Evolutionary conservation across 2,113 vertebrate species (phyloP).

Genomic region (Falcunculus frontatus): DNA sequence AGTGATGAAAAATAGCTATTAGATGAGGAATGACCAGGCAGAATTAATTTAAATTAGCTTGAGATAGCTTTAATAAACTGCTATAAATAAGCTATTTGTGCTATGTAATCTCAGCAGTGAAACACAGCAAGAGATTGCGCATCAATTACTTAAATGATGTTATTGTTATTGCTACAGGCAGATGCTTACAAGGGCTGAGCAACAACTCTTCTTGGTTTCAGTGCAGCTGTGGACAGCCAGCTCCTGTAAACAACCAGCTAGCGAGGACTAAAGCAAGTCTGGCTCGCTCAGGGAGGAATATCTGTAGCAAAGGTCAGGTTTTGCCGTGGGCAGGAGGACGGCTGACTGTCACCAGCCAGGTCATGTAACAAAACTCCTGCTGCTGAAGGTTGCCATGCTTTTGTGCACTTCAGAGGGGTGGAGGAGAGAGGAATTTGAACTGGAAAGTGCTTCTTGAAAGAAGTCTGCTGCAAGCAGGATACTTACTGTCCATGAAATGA

Average conservation of each 20-base stretch:
- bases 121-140: neutral
- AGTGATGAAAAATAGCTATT: neutral
- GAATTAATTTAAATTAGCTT: conserved; percentile 3
- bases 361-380: neutral
- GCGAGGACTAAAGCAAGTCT: neutral
- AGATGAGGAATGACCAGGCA: neutral
- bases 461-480: neutral
- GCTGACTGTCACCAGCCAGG: neutral
- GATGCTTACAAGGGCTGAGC: neutral
- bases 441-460: neutral
- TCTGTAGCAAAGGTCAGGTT: neutral
- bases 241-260: neutral
- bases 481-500: neutral
- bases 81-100: neutral
- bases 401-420: neutral
- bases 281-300: neutral
- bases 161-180: neutral
- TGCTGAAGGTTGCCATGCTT: rapidly evolving
- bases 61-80: neutral
- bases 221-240: neutral
- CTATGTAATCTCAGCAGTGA: neutral
- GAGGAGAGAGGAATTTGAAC: neutral
- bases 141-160: neutral
- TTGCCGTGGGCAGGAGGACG: neutral
- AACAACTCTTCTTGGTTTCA: neutral